Percentiles rank a stretch among this genome's conserved stretches.
phyloP scores from a whole-genome alignment of 2,113 vertebrate genomes.

The Corythornis madagascariensis region DNA sequence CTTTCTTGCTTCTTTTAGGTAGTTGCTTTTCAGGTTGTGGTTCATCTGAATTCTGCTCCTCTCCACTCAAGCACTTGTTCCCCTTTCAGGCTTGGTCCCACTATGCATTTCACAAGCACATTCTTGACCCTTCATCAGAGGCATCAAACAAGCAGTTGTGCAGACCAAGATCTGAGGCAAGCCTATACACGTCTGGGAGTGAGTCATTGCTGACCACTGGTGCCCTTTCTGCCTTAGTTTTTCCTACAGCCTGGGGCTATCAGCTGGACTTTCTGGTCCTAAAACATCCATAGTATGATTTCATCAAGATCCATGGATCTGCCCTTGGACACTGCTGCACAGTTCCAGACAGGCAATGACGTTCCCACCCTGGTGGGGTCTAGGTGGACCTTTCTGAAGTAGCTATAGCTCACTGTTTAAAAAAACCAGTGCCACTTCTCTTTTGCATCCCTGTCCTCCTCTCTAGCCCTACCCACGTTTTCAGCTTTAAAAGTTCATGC shows the following conservation, averaged over 20 bases:
- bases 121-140: background rate
- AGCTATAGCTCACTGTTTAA: background rate
- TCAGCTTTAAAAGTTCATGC: background rate
- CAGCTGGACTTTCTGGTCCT: background rate
- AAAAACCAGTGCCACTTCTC: background rate
- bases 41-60: background rate
- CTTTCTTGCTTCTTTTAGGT: background rate
- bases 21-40: background rate
- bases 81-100: background rate
- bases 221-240: background rate
- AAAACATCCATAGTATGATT: background rate
- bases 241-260: background rate
- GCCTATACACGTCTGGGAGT: background rate
- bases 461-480: background rate
- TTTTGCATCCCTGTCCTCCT: background rate
- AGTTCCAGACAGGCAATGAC: background rate
- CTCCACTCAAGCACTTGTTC: accelerated
- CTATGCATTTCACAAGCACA: background rate
- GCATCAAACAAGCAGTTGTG: accelerated
- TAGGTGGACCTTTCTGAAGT: background rate
- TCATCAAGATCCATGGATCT: background rate
- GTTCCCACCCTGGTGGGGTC: background rate
- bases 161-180: background rate
- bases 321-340: background rate
- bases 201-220: background rate